Evolutionary conservation across 2,113 vertebrate genomes (phyloP), one percentile per base, ranked within the genome.

Genomic region (Entomyzon cyanotis): DNA sequence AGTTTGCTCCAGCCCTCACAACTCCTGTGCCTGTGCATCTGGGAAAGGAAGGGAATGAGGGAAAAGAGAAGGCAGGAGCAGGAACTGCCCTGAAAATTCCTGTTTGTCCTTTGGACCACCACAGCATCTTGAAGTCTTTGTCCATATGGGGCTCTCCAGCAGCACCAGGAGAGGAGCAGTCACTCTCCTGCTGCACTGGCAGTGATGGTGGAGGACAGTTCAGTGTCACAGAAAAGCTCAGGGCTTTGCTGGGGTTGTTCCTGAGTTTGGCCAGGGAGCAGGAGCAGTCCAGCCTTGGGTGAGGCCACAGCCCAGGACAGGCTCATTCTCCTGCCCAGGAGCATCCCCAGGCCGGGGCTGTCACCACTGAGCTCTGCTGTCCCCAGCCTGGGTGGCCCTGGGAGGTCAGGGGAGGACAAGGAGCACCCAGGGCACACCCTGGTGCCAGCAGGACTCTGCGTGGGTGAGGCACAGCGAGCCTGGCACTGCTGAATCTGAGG

Each of bases 371-470:
- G n/a, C 3, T 0, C 37, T 42, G 39, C 68, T 3, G 7, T 14
- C 3, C 41, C 47, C 55, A 5, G 9, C 12, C 15, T 2, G 16
- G 39, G 22, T 2, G 2, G 49, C 68, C 37, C 11, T 1, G 47
- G 53, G 6, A 46, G 31, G 20, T 15, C n/a, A 73, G 39, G 33
- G 70, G 27, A 44, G 55, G 55, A 11, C 7, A n/a, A 30, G 37
- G 31, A 65, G 63, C 1, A 12, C 5, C 2, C 3, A 23, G 76
- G 71, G 6, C 39, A 52, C 3, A 0, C 5, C 41, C 20, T 0
- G 0, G 58, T 8, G 84, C 44, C 63, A 39, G 55, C 49, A 37
- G 67, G 28, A 59, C 18, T 59, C 46, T 22, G 73, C 3, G 0
- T 4, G 63, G 27, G 15, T 0, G 1, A 76, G 78, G 64, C 59